Base-by-base conservation (phyloP, 2,113 vertebrate species). In the Planiliza haematocheilus region DNA sequence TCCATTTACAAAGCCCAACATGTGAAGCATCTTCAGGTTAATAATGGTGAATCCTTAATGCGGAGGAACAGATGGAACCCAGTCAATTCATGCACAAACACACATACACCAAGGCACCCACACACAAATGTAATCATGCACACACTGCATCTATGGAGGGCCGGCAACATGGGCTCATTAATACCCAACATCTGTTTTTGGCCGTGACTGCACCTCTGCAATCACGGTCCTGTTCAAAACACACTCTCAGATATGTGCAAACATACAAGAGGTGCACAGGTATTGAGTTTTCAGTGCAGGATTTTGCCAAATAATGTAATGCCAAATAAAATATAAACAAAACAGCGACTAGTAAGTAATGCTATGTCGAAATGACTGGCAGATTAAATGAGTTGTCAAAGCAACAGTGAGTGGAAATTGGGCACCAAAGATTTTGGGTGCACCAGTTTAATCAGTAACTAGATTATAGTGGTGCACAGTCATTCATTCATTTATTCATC, bases 171-270 rank as follows among this genome's bases (percentile, higher is more conserved):
- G 71, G 24, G 66, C 77, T 90, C 86, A 91, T 91, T 89, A 91
- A 75, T 69, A 77, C 74, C 59, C 2, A 85, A 72, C 87, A 88
- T 89, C 88, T 91, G 90, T 74, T 74, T 77, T 74, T 69, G 58
- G 36, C 68, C 63, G n/a, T 16, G 45, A 68, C 53, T 75, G 63
- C 45, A 53, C 30, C 34, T 46, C n/a, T 65, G 37, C 24, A 58
- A 67, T 78, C 43, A 73, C 50, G 13, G 69, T 61, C n/a, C 38
- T 41, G 52, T 24, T 55, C 17, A 55, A 45, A 39, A 70, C 69
- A 55, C 46, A 46, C 12, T 7, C 38, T 20, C 37, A 55, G 39
- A 69, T 8, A 37, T 41, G 7, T 6, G 2, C 6, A 24, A n/a
- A 37, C 14, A 36, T 9, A 24, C 53, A 52, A 59, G 10, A 42